phyloP scores from a whole-genome alignment of 2,888 invertebrate species.

The Leptinotarsa juncta region DNA sequence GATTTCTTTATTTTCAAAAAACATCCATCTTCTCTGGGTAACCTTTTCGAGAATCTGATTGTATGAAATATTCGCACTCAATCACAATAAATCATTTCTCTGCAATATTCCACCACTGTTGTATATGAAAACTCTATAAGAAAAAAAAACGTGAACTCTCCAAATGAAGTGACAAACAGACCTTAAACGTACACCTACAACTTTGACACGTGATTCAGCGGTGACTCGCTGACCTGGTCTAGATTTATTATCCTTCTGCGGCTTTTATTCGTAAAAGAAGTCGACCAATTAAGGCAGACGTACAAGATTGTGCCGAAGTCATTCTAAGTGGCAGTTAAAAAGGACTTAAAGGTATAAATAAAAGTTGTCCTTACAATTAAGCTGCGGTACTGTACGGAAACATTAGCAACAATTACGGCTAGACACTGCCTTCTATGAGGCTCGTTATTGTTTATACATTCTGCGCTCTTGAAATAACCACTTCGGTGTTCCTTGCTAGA shows the following conservation, averaged over 20 bases:
- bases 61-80: too few species aligned
- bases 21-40: too few species aligned
- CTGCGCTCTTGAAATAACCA: slow-evolving; percentile 39
- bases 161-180: neutral
- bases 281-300: slow-evolving; percentile 46
- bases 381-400: slow-evolving; percentile 48
- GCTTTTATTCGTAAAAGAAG: slow-evolving; percentile 41
- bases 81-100: too few species aligned
- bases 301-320: slow-evolving; percentile 40
- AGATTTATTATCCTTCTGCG: slow-evolving; percentile 39
- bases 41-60: too few species aligned
- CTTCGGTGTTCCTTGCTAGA: neutral
- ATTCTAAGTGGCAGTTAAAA: slow-evolving; percentile 41
- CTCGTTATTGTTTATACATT: slow-evolving; percentile 52
- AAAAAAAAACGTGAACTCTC: neutral
- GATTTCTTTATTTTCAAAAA: too few species aligned
- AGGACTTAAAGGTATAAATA: slow-evolving; percentile 47
- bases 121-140: neutral
- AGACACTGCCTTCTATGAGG: slow-evolving; percentile 45
- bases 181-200: slow-evolving; percentile 12
- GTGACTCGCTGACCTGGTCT: slow-evolving; percentile 36
- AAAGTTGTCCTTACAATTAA: slow-evolving; percentile 49
- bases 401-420: slow-evolving; percentile 52
- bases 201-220: slow-evolving; percentile 22
- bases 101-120: too few species aligned